Evolutionary conservation across 1,140 invertebrate species (phyloP).

Genomic region (Cardiocondyla obscurior): DNA sequence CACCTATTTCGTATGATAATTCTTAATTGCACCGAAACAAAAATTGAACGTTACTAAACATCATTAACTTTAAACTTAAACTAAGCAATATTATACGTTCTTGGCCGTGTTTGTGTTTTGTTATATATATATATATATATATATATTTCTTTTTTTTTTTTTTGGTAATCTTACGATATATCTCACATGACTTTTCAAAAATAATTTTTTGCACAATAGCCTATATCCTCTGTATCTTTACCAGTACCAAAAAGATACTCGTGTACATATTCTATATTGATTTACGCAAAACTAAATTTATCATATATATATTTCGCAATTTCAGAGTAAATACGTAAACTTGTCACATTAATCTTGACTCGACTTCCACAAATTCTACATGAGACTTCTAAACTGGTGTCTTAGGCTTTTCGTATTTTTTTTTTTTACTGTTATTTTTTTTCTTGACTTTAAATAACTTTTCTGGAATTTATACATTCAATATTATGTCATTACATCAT

Average conservation of each 20-base stretch:
- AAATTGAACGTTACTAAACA: constrained; percentile 61
- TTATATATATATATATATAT: too few species aligned
- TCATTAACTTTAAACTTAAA: constrained; percentile 66
- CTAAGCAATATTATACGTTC: constrained; percentile 66
- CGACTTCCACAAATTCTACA: constrained; percentile 36
- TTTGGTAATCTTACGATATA: constrained; percentile 5
- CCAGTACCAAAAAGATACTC: constrained; percentile 43
- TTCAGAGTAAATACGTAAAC: constrained; percentile 56
- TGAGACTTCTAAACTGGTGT: constrained; percentile 26
- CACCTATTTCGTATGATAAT: constrained; percentile 44
- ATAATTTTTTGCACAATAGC: constrained; percentile 22
- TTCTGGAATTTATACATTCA: constrained; percentile 54
- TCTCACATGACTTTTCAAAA: constrained; percentile 37
- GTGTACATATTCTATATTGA: constrained; percentile 50
- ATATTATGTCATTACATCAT: constrained; percentile 34
- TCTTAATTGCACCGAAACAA: constrained; percentile 55
- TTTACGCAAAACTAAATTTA: constrained; percentile 67
- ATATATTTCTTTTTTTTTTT: constrained; percentile 52
- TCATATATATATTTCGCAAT: constrained; percentile 56
- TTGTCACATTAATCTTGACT: constrained; percentile 54
- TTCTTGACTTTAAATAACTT: constrained; percentile 62
- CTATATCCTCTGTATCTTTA: constrained; percentile 20
- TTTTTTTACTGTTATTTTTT: constrained; percentile 53
- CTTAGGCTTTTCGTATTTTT: constrained; percentile 52
- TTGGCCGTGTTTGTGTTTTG: constrained; percentile 61